These are phyloP conservation scores for Bradynema listronoti DNA, from an alignment of 1,140 invertebrate species.

Conservation along the genomic window DNA sequence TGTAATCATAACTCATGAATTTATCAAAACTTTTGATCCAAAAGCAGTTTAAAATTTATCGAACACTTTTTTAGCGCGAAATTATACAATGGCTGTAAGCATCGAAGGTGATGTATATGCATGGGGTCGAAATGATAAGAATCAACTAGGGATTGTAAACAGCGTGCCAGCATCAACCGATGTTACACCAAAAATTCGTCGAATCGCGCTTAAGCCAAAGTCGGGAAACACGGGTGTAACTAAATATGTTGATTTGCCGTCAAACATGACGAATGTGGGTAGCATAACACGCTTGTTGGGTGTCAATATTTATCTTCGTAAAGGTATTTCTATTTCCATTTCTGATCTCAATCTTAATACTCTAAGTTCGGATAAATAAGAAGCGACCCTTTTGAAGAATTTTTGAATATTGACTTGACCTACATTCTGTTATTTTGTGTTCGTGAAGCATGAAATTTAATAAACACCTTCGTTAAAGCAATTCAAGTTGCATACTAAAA, in stretches of 20 bases:
- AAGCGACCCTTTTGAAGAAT: no score
- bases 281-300: no score
- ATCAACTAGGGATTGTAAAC: conserved; percentile 30
- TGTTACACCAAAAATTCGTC: conserved; percentile 1
- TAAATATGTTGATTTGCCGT: conserved; percentile 31
- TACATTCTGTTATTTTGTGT: no score
- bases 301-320: no score
- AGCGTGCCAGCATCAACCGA: background rate
- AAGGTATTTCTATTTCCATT: no score
- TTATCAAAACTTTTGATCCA: conserved; percentile 5
- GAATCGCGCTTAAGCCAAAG: conserved; percentile 10
- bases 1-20: background rate
- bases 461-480: no score
- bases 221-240: conserved; percentile 32
- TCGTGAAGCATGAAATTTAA: no score
- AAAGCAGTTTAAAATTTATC: background rate
- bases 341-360: no score
- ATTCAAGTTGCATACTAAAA: no score
- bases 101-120: conserved; percentile 29
- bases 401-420: no score
- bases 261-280: no score
- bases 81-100: conserved; percentile 35
- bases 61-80: conserved; percentile 30
- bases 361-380: no score
- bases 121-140: conserved; percentile 43